Evolutionary conservation across 2,113 vertebrate genomes (phyloP).

Genomic region (Mastomys natalensis): DNA sequence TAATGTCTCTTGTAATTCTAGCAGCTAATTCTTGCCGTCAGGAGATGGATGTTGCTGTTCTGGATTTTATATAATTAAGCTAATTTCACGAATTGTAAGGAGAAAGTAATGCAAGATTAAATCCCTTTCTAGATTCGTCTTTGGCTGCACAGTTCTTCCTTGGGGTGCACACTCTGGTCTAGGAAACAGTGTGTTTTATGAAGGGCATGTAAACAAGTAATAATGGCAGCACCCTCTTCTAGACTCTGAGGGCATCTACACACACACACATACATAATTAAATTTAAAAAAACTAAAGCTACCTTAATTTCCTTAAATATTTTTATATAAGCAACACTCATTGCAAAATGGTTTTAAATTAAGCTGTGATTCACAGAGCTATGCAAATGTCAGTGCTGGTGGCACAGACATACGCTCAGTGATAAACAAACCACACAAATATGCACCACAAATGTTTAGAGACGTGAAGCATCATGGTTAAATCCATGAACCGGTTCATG

Average conservation of each 20-base stretch:
- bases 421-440: constrained; percentile 17
- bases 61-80: neutral
- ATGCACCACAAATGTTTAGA: neutral
- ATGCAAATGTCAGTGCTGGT: neutral
- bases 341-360: neutral
- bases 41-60: neutral
- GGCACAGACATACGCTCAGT: neutral
- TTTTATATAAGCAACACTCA: neutral
- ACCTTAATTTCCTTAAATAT: neutral
- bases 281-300: neutral
- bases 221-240: neutral
- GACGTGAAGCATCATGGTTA: neutral
- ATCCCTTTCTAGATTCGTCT: neutral
- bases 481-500: neutral
- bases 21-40: constrained; percentile 4
- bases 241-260: neutral
- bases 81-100: neutral
- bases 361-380: constrained; percentile 1
- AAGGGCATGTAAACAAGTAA: neutral
- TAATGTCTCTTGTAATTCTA: neutral
- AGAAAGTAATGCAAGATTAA: neutral
- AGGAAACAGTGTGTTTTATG: neutral
- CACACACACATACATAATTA: neutral
- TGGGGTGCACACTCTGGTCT: neutral
- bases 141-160: neutral